Conservation (phyloP, 1,140 invertebrate genomes). For the Diabrotica undecimpunctata region DNA sequence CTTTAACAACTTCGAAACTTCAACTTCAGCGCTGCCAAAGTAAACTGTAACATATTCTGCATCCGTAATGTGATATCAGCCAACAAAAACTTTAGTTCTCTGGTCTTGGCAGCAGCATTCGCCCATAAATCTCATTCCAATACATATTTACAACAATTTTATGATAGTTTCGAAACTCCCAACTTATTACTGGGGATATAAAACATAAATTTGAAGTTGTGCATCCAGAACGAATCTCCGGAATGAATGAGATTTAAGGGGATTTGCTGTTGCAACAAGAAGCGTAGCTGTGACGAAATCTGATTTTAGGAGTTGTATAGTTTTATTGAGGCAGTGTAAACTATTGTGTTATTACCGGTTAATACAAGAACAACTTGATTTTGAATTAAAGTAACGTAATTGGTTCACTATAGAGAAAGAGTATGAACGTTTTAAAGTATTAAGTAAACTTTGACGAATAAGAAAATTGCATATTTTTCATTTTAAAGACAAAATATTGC, state of each 20-base stretch:
- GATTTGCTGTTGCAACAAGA: not conserved
- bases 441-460: too few relatives aligned
- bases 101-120: not conserved
- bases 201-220: conserved; percentile 4
- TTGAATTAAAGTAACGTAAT: too few relatives aligned
- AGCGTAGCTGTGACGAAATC: not conserved
- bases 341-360: too few relatives aligned
- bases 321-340: too few relatives aligned
- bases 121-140: conserved; percentile 7
- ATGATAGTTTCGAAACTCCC: conserved; percentile 14
- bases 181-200: conserved; percentile 12
- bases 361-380: too few relatives aligned
- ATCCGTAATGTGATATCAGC: not conserved
- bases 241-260: not conserved
- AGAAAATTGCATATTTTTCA: too few relatives aligned
- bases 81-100: conserved; percentile 5
- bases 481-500: too few relatives aligned
- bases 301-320: too few relatives aligned
- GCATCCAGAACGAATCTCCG: not conserved
- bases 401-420: too few relatives aligned
- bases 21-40: not conserved
- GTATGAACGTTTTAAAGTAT: too few relatives aligned
- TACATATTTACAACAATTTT: conserved; percentile 13
- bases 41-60: conserved; percentile 1
- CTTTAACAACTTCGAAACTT: not conserved